Base-by-base conservation (phyloP, 2,888 invertebrate species). In the Hydriomena furcata region DNA sequence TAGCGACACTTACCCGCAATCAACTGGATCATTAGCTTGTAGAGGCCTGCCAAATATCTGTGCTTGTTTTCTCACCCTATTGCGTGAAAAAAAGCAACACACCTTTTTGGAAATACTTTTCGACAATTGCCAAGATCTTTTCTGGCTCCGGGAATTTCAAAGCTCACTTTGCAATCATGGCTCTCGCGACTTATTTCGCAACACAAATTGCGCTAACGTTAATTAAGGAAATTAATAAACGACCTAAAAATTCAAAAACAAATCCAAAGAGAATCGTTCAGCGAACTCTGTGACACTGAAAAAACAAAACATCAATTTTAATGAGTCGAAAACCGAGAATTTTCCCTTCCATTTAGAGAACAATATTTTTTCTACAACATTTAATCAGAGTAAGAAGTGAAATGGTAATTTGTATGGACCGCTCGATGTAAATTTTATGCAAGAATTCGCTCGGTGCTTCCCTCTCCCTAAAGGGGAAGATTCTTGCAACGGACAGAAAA, bases 351-450 rank as follows among this genome's bases (percentile, higher is more conserved):
- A 86, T 88, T 89, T 86, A 74, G 83, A 81, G 77, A 80, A 83
- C 88, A 88, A 88, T 88, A 88, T 88, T 88, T 90, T 89, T 90
- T 90, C 89, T 90, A 87, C 84, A 87, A 88, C 89, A 88, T 90
- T 89, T 89, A 90, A 90, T 90, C 89, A 89, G 86, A 86, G 86
- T 84, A 87, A 88, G 87, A 86, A 84, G 85, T 82, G 86, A 84
- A 88, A 89, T 88, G 88, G 86, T 88, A 88, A 90, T 90, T 89
- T 89, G 88, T 90, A 87, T 89, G 86, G 86, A 88, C 88, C 89
- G 85, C 88, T 82, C 88, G 88, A 90, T 90, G 89, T 88, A 87
- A 86, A 88, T 88, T 89, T 89, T 89, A 89, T 89, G 88, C 88
- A 87, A 88, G 88, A 88, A 88, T 88, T 85, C 83, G 80, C 82